Conservation (phyloP, 2,888 invertebrate genomes). For the Metalampra italica region DNA sequence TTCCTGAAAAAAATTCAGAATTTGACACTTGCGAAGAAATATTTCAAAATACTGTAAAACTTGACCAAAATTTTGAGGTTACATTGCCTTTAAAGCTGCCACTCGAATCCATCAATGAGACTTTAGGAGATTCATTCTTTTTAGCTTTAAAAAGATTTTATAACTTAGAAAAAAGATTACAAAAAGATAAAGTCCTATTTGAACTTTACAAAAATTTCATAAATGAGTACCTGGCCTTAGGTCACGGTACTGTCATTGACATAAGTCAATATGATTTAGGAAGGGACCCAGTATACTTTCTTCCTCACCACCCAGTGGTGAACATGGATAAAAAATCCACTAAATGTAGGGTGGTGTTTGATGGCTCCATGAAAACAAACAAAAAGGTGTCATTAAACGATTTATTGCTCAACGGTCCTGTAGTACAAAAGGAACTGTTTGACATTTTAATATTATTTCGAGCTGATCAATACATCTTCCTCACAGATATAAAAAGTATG, state of each 20-base stretch:
- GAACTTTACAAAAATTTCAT: slow-evolving; percentile 8
- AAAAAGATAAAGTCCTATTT: background rate
- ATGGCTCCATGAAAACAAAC: background rate
- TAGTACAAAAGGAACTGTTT: background rate
- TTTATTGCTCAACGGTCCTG: background rate
- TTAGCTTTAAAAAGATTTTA: background rate
- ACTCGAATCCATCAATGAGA: background rate
- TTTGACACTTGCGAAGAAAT: background rate
- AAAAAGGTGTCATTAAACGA: background rate
- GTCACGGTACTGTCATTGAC: slow-evolving; percentile 10
- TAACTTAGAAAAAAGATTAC: background rate
- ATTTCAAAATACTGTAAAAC: background rate
- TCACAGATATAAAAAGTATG: background rate
- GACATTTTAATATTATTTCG: slow-evolving; percentile 1
- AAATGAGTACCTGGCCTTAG: slow-evolving; percentile 7
- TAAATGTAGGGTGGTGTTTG: background rate
- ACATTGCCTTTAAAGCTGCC: background rate
- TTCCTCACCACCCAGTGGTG: slow-evolving; percentile 14
- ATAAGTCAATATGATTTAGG: slow-evolving; percentile 9
- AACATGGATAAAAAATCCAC: background rate
- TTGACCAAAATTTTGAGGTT: background rate
- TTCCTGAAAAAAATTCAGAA: background rate
- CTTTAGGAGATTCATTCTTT: background rate
- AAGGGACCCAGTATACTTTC: slow-evolving; percentile 14
- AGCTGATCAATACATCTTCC: background rate